Evolutionary conservation across 2,888 invertebrate genomes (phyloP), one percentile per base, ranked within the genome.

Genomic region (Chalcis sispes): DNA sequence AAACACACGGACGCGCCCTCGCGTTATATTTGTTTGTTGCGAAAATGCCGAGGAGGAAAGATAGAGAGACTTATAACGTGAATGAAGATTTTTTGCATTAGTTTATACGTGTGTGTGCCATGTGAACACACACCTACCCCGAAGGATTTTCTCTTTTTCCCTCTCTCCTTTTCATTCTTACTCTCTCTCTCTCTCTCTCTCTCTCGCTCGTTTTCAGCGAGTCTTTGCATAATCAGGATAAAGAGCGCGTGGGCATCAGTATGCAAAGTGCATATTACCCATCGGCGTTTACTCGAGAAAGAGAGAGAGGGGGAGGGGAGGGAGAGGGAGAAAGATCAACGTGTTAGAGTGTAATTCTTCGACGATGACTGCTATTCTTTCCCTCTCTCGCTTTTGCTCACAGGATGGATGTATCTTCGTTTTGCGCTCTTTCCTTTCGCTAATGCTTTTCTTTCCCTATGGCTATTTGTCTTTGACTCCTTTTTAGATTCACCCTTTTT

Each of bases 261-360:
- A 75, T 71, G 70, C 75, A 75, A 75, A 75, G 80, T 78, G 72
- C 75, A 70, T 73, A 78, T 75, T 79, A 72, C 75, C 79, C 70
- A 73, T 73, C 70, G 50, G 40, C 64, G 40, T n/a, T n/a, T n/a
- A n/a, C n/a, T n/a, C n/a, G n/a, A n/a, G n/a, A n/a, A n/a, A n/a
- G n/a, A n/a, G n/a, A n/a, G n/a, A n/a, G n/a, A n/a, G n/a, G n/a
- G n/a, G n/a, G n/a, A n/a, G n/a, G n/a, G n/a, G n/a, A n/a, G n/a
- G n/a, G n/a, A 32, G 48, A 15, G 32, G 7, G 66, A 64, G 52
- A 50, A 59, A 65, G 65, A 65, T 36, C 36, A 58, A 48, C 32
- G 15, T 10, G 20, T 59, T 52, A 40, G 54, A 74, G 62, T 67
- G 67, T 74, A 74, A 72, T 64, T 64, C 64, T 42, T 48, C 25